Conservation (phyloP, 2,888 invertebrate genomes). For the Smittia aterrima region DNA sequence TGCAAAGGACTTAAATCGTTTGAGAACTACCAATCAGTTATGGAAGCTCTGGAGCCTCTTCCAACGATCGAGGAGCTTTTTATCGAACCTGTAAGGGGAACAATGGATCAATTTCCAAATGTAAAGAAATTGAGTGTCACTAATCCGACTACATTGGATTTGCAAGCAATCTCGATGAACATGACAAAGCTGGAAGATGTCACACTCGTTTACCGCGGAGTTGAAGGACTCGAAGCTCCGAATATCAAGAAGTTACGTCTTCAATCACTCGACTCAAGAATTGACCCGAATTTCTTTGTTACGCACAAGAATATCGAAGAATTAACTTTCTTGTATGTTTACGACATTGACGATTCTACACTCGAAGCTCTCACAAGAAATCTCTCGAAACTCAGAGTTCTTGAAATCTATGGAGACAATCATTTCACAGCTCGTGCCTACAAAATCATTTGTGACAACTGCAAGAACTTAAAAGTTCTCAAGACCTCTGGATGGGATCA, state of each 20-base stretch:
- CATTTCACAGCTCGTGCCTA: background rate
- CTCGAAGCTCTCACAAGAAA: background rate
- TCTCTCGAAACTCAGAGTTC: background rate
- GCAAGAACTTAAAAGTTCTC: background rate
- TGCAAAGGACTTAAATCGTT: background rate
- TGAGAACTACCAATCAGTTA: background rate
- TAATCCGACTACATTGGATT: background rate
- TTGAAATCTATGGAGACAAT: background rate
- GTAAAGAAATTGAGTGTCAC: background rate
- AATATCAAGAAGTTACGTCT: background rate
- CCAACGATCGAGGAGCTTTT: background rate
- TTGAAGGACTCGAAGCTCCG: background rate
- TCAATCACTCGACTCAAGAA: background rate
- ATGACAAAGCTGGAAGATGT: background rate
- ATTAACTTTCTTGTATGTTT: background rate
- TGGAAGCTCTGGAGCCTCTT: background rate
- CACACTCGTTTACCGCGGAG: too few species aligned
- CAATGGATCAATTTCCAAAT: background rate
- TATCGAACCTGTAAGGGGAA: background rate
- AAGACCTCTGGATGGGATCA: constrained; percentile 18
- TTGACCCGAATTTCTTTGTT: background rate
- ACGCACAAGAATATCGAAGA: background rate
- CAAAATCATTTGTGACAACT: background rate
- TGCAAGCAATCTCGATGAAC: background rate
- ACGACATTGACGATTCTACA: background rate